A percentile compares a stretch with the other conserved stretches of the same genome.
Evolutionary conservation across 2,113 vertebrate species (phyloP).

Genomic region (Tetrax tetrax): DNA sequence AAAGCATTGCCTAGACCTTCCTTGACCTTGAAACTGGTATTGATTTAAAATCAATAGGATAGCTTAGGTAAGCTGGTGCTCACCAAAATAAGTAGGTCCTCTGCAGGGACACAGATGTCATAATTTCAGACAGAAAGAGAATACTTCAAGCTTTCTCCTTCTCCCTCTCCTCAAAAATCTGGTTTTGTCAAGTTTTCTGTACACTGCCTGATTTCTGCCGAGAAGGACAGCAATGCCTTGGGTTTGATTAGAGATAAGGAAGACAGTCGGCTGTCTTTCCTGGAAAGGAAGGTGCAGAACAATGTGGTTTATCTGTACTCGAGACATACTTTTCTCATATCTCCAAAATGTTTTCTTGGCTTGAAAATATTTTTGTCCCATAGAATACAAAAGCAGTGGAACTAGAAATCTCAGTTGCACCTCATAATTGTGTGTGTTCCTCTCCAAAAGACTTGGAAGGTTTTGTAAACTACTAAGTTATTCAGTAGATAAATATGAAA

Average conservation of each 20-base stretch:
- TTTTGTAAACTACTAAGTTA: neutral
- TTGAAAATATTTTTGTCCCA: conserved; percentile 26
- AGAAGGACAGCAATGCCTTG: neutral
- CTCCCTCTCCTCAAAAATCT: neutral
- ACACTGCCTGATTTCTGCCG: neutral
- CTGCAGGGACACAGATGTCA: neutral
- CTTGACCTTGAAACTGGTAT: conserved; percentile 19
- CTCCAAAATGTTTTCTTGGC: conserved; percentile 9
- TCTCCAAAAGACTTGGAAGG: neutral
- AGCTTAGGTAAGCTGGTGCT: neutral
- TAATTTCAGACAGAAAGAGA: neutral
- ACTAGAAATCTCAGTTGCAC: neutral
- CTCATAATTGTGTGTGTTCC: neutral
- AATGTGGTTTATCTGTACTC: conserved; percentile 42
- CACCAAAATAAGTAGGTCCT: neutral
- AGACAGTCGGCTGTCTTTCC: conserved; percentile 26
- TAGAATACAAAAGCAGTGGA: neutral
- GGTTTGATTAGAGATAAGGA: conserved; percentile 22
- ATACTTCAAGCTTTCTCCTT: neutral
- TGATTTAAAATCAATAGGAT: conserved; percentile 1
- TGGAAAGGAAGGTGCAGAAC: conserved; percentile 58
- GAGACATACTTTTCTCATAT: neutral
- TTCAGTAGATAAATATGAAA: conserved; percentile 2
- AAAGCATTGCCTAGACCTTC: neutral
- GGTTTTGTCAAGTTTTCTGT: neutral